Evolutionary conservation across 2,113 vertebrate genomes (phyloP).

Genomic region (Penelope pileata): DNA sequence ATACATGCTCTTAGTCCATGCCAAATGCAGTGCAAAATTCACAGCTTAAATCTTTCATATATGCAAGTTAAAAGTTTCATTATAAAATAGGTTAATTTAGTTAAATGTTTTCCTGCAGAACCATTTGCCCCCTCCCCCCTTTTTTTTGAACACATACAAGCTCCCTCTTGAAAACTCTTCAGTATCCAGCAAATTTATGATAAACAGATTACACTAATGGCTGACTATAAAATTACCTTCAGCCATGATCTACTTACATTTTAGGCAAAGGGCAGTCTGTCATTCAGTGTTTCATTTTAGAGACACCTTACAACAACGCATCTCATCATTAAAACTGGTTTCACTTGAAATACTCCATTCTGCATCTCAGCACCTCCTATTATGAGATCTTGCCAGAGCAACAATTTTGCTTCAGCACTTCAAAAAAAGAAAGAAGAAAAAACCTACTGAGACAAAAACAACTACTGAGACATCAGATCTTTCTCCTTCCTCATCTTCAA

Average conservation of each 20-base stretch:
- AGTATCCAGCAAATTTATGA: background rate
- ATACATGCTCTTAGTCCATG: background rate
- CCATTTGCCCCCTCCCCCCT: background rate
- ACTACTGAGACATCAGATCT: background rate
- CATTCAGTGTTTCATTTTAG: background rate
- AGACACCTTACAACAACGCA: background rate
- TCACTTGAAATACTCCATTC: background rate
- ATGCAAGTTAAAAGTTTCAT: background rate
- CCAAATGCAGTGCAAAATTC: background rate
- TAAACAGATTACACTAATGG: slow-evolving; percentile 6
- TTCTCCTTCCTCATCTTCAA: background rate
- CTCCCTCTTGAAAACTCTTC: background rate
- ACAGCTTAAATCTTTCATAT: background rate
- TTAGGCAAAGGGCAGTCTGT: background rate
- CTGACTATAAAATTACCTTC: background rate
- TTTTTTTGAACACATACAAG: background rate
- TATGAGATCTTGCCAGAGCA: background rate
- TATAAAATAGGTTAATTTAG: background rate
- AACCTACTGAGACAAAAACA: background rate
- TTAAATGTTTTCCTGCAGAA: background rate
- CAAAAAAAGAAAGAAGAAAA: background rate
- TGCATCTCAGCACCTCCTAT: background rate
- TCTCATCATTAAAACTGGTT: background rate
- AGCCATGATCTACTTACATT: background rate
- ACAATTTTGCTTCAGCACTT: background rate